Base-by-base conservation (phyloP, 1,140 invertebrate genomes). In the Grapholita molesta region DNA sequence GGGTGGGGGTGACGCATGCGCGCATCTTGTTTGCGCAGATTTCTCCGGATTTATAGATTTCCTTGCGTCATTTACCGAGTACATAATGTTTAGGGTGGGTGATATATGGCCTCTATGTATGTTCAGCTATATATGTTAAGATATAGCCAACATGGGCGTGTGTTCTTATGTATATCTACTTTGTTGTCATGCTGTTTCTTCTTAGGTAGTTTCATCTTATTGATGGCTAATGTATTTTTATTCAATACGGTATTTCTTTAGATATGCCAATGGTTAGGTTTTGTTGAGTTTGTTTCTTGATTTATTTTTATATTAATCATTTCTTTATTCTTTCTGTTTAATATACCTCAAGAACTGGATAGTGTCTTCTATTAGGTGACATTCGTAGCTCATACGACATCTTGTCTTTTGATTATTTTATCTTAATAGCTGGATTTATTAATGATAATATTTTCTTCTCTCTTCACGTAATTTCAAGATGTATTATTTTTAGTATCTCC, bases 1-100 rank as follows among this genome's bases (percentile, higher is more conserved):
- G 30, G 68, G 32, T 69, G 75, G 65, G 67, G 68, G 38, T 66
- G 33, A 65, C 81, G 83, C 86, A 85, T 88, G 85, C 86, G 86
- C 68, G 15, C 0, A 15, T 32, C 68, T 83, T 87, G 82, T 85
- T 87, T 87, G 76, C 73, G 52, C 74, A 68, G 35, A 75, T 75
- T 67, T 42, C 71, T 55, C 72, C 64, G 57, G 74, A 75, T 82
- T 57, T 82, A 82, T 82, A 57, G 75, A 84, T 82, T 84, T 75
- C 24, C 24, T 57, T 57, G 53, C 42, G 53, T 15, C 53, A 48
- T 48, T n/a, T 66, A n/a, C 32, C 48, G n/a, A 23, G 53, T 57
- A 57, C 12, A 57, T 57, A 57, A 57, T 57, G 23, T 57, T 57
- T 25, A 23, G 53, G 23, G 55, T 18, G 55, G 55, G 25, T 4